These are phyloP conservation scores for Lanistes nyassanus DNA, from an alignment of 1,140 invertebrate species.

Conservation along the genomic window DNA sequence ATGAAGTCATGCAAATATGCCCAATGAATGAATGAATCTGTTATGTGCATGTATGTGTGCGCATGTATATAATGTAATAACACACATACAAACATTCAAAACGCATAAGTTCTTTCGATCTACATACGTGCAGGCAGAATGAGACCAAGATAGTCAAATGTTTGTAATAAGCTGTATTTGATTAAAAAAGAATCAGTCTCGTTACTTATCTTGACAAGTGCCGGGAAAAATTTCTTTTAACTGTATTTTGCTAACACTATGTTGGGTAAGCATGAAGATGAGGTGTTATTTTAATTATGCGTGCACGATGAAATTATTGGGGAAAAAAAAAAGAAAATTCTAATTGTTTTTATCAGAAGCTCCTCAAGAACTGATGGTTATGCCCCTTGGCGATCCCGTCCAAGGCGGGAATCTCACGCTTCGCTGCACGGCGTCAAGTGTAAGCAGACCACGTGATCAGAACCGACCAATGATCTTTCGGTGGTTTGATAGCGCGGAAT, in stretches of 20 bases:
- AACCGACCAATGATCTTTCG: constrained; percentile 8
- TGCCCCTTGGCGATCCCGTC: constrained; percentile 29
- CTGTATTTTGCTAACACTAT: background rate
- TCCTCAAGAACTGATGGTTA: constrained; percentile 9
- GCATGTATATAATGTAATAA: background rate
- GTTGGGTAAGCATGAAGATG: background rate
- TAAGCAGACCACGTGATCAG: constrained; percentile 24
- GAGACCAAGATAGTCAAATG: background rate
- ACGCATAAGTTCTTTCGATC: background rate
- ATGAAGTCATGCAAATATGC: too few relatives aligned
- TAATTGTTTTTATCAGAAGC: background rate
- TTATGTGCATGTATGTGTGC: too few relatives aligned
- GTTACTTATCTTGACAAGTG: too few relatives aligned
- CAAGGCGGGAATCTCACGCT: constrained; percentile 40
- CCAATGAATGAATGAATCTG: too few relatives aligned
- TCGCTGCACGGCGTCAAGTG: constrained; percentile 30
- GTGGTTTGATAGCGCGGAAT: constrained; percentile 9
- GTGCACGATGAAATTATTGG: too few relatives aligned
- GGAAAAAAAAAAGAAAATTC: too few relatives aligned
- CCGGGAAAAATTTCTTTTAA: background rate
- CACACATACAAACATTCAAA: background rate
- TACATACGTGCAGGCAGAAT: background rate
- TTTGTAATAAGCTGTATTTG: too few relatives aligned
- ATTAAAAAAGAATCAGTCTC: too few relatives aligned
- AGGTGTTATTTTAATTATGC: background rate